Evolutionary conservation across 2,888 invertebrate species (phyloP), one percentile per base, ranked within the genome.

Genomic region (Orchesellides sinensis): DNA sequence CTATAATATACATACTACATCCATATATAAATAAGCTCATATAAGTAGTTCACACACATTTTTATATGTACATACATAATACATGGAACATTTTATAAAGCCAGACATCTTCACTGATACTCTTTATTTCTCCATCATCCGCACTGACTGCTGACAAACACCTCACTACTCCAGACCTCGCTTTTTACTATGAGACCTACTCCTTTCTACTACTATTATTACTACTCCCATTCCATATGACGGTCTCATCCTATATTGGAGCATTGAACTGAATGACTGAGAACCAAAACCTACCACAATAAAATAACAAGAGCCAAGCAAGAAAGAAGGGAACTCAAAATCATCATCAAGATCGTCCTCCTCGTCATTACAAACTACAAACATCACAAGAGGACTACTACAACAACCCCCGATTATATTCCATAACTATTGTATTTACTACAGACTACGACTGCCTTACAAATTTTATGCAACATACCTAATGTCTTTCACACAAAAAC

Each of bases 221-320:
- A 10, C 49, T 61, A 21, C n/a, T 45, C 32, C 52, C 19, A 45
- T 54, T 69, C 32, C 69, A 19, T n/a, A n/a, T 56, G 25, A 56
- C 23, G 23, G n/a, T n/a, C n/a, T 17, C 14, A 23, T 63, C 63
- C 29, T 29, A n/a, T 61, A 35, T 63, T 63, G 63, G 63, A 63
- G 35, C 63, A 23, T 35, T 63, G 61, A 61, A 35, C 35, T 61
- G 59, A 61, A 35, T 61, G 40, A 63, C 63, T 35, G 56, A 17
- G 52, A 29, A 68, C 70, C 79, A 4, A 70, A 79, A 72, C 79
- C 79, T 79, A 79, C 79, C 79, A 45, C 79, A 79, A 79, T 65
- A 78, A 21, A 40, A 35, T 29, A 45, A 23, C 6, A 19, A 40
- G 45, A 14, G 25, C n/a, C n/a, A n/a, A n/a, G n/a, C n/a, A n/a